Conservation (phyloP, 2,888 invertebrate genomes). For the Leptopilina syphax region DNA sequence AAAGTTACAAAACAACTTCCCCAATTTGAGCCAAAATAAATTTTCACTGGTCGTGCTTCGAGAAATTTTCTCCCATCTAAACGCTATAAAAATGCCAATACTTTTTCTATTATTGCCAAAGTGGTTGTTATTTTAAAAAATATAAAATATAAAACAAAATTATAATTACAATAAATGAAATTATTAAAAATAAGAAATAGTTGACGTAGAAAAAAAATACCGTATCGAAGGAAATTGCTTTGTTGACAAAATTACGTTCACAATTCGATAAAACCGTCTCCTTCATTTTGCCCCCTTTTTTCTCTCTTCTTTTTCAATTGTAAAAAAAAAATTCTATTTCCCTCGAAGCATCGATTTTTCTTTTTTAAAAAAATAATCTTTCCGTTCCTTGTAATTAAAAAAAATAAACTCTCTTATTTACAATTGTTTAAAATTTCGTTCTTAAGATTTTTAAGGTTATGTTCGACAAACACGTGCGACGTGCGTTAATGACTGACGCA, state of each 20-base stretch:
- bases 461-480: conserved; percentile 11
- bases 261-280: conserved; percentile 83
- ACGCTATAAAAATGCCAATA: conserved; percentile 78
- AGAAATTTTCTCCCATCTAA: conserved; percentile 87
- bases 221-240: conserved; percentile 81
- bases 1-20: conserved; percentile 88
- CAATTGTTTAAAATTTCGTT: not conserved
- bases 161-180: not conserved
- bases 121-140: not conserved
- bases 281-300: conserved; percentile 78
- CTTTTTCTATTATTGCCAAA: no score
- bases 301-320: not conserved
- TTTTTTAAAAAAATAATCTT: no score
- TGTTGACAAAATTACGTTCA: conserved; percentile 84
- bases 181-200: no score
- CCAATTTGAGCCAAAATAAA: conserved; percentile 90
- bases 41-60: conserved; percentile 84
- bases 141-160: not conserved
- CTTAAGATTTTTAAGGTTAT: not conserved
- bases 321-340: not conserved
- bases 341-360: not conserved
- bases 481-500: not conserved
- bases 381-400: no score
- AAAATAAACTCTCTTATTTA: not conserved
- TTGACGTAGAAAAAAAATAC: conserved; percentile 75